Evolutionary conservation across 64 coral and sea anemone species (phyloP), one percentile per base, ranked within the genome.

Genomic region (Catalaphyllia jardinei): DNA sequence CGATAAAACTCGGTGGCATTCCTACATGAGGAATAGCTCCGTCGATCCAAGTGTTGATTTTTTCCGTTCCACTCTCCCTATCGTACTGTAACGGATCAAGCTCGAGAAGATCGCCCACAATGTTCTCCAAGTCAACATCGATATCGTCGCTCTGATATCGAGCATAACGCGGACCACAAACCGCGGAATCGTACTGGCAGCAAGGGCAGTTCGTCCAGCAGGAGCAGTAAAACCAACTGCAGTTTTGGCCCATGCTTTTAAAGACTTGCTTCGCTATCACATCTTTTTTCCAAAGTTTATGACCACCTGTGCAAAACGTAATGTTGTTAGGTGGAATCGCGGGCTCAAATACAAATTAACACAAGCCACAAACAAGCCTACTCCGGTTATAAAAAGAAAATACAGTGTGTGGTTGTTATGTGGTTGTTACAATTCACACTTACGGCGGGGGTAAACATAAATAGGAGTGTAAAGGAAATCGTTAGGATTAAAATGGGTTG

Each of bases 41-140:
- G 29, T 96, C 91, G 62, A 96, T 96, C 95, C 95, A 96, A 12
- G 79, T 69, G 33, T 87, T 96, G 24, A 96, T 96, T 88, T 96
- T 96, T 20, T 92, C 76, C 16, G 67, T 93, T 35, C 95, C 95
- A 75, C 22, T 46, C 73, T 91, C 92, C 52, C 87, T 93, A 33
- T 96, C 95, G 22, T 89, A 91, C 80, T 96, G 95, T 46, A 96
- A 88, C 0, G 95, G 95, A 86, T 96, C 95, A 31, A 96, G 85
- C 85, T 96, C 95, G 2, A 96, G 73, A 50, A 96, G 90, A 10
- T 96, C 95, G 62, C 95, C 95, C 4, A 96, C 71, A 55, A 96
- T 90, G 65, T 85, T 88, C 14, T 96, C 95, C 72, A 93, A 74
- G 62, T 96, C 95, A 3, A 96, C 95, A 76, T 96, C 95, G 39